Percentiles rank a stretch among this genome's conserved stretches.
Evolutionary conservation across 2,888 invertebrate species (phyloP).

Genomic region (Andrena chrysosceles): DNA sequence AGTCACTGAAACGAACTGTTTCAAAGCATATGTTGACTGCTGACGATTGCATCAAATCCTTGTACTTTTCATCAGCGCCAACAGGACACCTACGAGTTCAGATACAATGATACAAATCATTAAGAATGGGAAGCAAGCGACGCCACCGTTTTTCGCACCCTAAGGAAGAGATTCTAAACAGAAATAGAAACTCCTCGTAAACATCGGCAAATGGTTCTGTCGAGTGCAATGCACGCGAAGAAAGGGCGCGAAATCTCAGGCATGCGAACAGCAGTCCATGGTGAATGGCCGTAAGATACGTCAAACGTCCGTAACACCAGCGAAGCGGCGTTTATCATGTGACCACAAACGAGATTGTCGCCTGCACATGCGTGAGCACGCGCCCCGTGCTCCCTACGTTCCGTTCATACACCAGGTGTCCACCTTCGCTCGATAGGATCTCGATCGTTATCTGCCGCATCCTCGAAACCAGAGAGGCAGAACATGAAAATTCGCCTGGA

Average conservation of each 20-base stretch:
- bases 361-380: conserved; percentile 73
- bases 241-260: conserved; percentile 20
- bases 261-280: conserved; percentile 40
- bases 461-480: conserved; percentile 29
- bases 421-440: conserved; percentile 54
- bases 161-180: background rate
- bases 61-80: no score
- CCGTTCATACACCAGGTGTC: conserved; percentile 66
- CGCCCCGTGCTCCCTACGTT: conserved; percentile 54
- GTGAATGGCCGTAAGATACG: conserved; percentile 72
- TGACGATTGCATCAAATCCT: no score
- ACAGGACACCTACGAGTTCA: no score
- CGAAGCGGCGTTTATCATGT: conserved; percentile 76
- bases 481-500: conserved; percentile 18
- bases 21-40: no score
- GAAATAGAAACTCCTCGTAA: conserved; percentile 7
- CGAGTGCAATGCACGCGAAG: background rate
- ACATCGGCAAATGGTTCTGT: background rate
- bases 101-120: no score
- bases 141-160: background rate
- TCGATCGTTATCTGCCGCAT: conserved; percentile 41
- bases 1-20: no score
- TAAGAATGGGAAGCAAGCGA: no score
- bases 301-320: conserved; percentile 68
- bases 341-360: conserved; percentile 81